Conservation (phyloP, 2,888 invertebrate species). For the Kryphioiulus occultus region DNA sequence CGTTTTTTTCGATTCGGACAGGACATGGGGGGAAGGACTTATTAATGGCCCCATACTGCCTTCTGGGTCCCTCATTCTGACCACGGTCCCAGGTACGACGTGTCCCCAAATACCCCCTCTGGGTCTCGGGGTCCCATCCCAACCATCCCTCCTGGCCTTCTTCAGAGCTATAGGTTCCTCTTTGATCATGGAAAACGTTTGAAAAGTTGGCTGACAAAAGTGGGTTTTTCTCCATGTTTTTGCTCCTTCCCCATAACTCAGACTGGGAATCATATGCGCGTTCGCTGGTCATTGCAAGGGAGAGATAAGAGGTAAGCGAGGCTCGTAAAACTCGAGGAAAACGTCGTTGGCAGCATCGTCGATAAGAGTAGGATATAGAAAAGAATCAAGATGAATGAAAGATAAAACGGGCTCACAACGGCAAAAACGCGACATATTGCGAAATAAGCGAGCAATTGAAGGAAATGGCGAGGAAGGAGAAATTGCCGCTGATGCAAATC, state of each 20-base stretch:
- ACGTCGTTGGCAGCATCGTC: conserved; percentile 23
- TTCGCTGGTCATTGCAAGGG: not conserved
- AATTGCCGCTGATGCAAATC: not conserved
- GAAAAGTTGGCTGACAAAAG: not conserved
- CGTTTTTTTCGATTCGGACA: too few relatives aligned
- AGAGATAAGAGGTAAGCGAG: not conserved
- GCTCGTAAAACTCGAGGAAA: not conserved
- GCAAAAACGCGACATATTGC: not conserved
- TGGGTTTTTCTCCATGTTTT: not conserved
- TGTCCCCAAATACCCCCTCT: too few relatives aligned
- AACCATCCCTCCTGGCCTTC: not conserved
- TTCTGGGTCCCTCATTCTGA: too few relatives aligned
- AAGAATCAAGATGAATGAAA: conserved; percentile 4
- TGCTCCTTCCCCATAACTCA: not conserved
- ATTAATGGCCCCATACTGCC: too few relatives aligned
- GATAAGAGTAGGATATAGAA: conserved; percentile 4
- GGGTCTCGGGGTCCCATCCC: too few relatives aligned
- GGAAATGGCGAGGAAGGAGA: conserved; percentile 7
- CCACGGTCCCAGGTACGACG: too few relatives aligned
- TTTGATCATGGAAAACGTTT: too few relatives aligned
- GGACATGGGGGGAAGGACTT: too few relatives aligned
- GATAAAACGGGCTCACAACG: not conserved
- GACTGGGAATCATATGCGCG: not conserved
- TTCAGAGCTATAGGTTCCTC: not conserved
- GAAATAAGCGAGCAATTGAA: conserved; percentile 13